Evolutionary conservation across 1,140 invertebrate genomes (phyloP), one percentile per base, ranked within the genome.

Genomic region (Saccostrea echinata): DNA sequence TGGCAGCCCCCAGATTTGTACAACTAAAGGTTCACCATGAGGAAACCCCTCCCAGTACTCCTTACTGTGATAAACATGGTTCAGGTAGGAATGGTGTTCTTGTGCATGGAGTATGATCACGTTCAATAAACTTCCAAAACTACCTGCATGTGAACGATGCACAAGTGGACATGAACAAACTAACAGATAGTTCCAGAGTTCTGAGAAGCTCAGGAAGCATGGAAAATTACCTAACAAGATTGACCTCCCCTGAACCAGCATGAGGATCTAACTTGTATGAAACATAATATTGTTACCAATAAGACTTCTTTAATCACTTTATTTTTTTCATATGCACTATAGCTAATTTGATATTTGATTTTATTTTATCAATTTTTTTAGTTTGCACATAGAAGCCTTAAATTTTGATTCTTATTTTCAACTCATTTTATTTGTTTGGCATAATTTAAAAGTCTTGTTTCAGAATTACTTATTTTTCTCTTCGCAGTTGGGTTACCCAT

Each of bases 51-150:
- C 68, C 68, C 27, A 76, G 9, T 27, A 76, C 27, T 33, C 43
- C 35, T 13, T 52, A 83, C 81, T 53, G 24, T 83, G 81, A 51
- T 53, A 83, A 83, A 51, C 35, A 83, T 52, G 35, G 35, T 51
- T 24, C 81, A 83, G 81, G 51, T 83, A 52, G 51, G 81, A 35
- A 83, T 83, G 81, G 81, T n/a, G 35, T 83, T 83, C 35, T 52
- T 43, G 43, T 83, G 81, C 68, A 76, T 76, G 12, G 81, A 51
- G 43, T 13, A 24, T 33, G 16, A 80, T 13, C 68, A 8, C 11
- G 24, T 30, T 76, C 33, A 12, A 16, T 27, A 27, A 27, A 18
- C n/a, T 27, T n/a, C 30, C n/a, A 76, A 43, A 33, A 27, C 8
- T 55, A 55, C 30, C 30, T 30, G 68, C 68, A 76, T 76, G 68